phyloP scores from a whole-genome alignment of 2,113 vertebrate genomes.

The Ascaphus truei region DNA sequence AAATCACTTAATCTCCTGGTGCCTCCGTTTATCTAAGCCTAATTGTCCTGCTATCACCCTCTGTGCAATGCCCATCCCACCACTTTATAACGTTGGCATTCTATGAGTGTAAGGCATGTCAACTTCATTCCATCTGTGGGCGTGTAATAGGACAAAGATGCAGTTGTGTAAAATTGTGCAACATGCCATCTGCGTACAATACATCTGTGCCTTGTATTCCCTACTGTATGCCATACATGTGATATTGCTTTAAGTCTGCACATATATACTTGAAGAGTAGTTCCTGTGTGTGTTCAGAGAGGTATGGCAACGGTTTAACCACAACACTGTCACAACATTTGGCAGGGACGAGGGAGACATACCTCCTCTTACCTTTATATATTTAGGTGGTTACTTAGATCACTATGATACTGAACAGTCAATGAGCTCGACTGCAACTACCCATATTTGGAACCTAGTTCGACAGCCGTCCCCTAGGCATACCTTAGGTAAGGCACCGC shows the following conservation, averaged over 20 bases:
- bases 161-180: conserved; percentile 4
- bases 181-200: conserved; percentile 8
- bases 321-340: background rate
- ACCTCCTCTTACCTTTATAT: too few species aligned
- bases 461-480: too few species aligned
- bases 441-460: too few species aligned
- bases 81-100: conserved; percentile 15
- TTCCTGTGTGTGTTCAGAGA: background rate
- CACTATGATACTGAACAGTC: too few species aligned
- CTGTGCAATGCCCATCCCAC: conserved; percentile 14
- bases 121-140: conserved; percentile 22
- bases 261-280: background rate
- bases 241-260: background rate
- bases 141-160: conserved; percentile 9
- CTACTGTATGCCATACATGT: too few species aligned
- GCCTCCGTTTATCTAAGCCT: background rate
- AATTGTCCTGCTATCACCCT: conserved; percentile 24
- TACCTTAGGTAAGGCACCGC: too few species aligned
- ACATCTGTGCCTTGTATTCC: background rate
- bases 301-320: background rate
- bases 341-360: too few species aligned
- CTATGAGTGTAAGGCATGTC: background rate
- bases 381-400: too few species aligned
- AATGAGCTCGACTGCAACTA: too few species aligned
- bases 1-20: conserved; percentile 6